phyloP scores from a whole-genome alignment of 2,888 invertebrate genomes.

The Falcaria lacertinaria region DNA sequence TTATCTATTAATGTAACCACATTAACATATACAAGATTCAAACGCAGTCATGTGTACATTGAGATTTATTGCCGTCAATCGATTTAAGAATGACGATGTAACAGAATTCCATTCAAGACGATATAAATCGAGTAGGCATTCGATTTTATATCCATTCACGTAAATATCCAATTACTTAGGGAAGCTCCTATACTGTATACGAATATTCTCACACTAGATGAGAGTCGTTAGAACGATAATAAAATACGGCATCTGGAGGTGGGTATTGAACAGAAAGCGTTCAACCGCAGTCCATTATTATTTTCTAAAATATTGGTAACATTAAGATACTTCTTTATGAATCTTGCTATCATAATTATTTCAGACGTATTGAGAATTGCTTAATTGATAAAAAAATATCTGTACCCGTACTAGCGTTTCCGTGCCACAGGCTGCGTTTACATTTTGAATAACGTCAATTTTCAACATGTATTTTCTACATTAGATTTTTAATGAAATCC shows the following conservation, averaged over 20 bases:
- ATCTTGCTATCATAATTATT: too few species aligned
- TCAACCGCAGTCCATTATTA: too few species aligned
- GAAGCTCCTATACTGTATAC: constrained; percentile 23
- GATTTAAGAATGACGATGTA: constrained; percentile 7
- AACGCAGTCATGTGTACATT: neutral
- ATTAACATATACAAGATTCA: too few species aligned
- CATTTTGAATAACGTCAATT: too few species aligned
- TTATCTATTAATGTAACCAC: too few species aligned
- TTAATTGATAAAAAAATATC: too few species aligned
- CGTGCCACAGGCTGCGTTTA: too few species aligned
- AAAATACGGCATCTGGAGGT: constrained; percentile 23
- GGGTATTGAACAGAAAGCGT: constrained; percentile 4
- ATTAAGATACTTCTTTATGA: neutral
- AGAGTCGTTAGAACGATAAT: constrained; percentile 36
- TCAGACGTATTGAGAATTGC: too few species aligned
- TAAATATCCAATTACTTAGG: constrained; percentile 67
- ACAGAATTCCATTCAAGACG: constrained; percentile 40
- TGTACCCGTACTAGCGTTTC: too few species aligned
- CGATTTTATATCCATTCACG: constrained; percentile 53
- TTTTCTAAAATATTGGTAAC: too few species aligned
- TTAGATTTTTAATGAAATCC: too few species aligned
- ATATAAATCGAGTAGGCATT: constrained; percentile 38
- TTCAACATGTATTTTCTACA: too few species aligned
- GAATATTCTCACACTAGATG: constrained; percentile 33
- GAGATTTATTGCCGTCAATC: neutral